Conservation (phyloP, 2,797 vertebrate species). For the Xiphorhynchus erythropygius region DNA sequence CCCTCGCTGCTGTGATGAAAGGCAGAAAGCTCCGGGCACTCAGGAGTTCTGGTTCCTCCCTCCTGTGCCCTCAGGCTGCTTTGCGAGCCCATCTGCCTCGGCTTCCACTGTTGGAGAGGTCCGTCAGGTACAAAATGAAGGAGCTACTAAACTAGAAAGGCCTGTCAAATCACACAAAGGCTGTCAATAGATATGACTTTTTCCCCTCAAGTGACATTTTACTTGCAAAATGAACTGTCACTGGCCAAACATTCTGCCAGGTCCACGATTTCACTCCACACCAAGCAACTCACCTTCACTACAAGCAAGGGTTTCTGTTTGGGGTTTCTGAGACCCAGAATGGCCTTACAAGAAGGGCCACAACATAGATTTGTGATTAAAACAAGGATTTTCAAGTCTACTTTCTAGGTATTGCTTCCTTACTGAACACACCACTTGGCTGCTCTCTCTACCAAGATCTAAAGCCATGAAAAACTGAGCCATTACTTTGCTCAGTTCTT, state of each 20-base stretch:
- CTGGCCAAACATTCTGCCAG: neutral
- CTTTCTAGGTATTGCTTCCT: neutral
- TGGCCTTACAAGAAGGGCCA: accelerated
- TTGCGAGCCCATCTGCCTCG: constrained; percentile 74
- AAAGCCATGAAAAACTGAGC: neutral
- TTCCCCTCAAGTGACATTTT: constrained; percentile 35
- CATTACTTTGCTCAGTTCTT: neutral
- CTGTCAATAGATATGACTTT: constrained; percentile 26
- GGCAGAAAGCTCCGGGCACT: constrained; percentile 41
- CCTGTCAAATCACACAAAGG: constrained; percentile 60
- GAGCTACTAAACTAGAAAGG: constrained; percentile 29
- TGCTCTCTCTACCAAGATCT: neutral
- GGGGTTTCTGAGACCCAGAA: neutral
- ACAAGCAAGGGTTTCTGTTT: neutral
- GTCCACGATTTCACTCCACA: neutral
- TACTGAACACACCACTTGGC: neutral
- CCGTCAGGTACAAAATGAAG: constrained; percentile 38
- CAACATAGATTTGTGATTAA: neutral
- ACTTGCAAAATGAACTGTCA: constrained; percentile 34
- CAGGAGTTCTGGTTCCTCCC: constrained; percentile 17
- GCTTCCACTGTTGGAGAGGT: constrained; percentile 44
- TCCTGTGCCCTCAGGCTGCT: constrained; percentile 75
- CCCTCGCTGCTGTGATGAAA: constrained; percentile 56
- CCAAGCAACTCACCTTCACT: neutral
- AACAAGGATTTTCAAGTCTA: neutral